A percentile compares a stretch with the other conserved stretches of the same genome.
Evolutionary conservation across 1,140 invertebrate genomes (phyloP).

Genomic region (Drosophila lacteicornis): DNA sequence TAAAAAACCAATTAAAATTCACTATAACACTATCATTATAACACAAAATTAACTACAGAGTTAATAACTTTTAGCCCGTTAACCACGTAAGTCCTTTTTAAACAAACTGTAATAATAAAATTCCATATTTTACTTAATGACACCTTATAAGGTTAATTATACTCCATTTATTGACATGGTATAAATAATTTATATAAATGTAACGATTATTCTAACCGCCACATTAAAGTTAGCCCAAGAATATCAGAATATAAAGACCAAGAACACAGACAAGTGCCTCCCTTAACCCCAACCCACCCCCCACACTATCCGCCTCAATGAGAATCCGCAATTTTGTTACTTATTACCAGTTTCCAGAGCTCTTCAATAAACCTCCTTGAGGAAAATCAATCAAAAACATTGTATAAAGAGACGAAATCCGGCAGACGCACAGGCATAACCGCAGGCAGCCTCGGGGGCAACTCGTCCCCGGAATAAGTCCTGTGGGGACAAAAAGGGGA

Average conservation of each 20-base stretch:
- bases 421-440: constrained; percentile 40
- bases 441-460: constrained; percentile 31
- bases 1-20: no score
- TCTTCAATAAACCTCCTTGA: constrained; percentile 29
- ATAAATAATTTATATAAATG: not conserved
- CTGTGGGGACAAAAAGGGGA: constrained; percentile 25
- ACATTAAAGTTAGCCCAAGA: constrained; percentile 4
- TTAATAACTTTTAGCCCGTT: no score
- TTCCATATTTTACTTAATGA: not conserved
- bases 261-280: not conserved
- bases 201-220: not conserved
- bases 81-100: not conserved
- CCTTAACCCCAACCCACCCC: not conserved
- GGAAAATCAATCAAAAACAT: constrained; percentile 76
- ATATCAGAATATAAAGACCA: not conserved
- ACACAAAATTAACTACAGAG: no score
- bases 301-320: constrained; percentile 2
- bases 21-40: no score
- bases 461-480: constrained; percentile 39
- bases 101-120: not conserved
- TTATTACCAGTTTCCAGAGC: constrained; percentile 42
- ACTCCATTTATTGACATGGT: not conserved
- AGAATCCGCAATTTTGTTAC: constrained; percentile 30
- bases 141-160: not conserved
- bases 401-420: constrained; percentile 66